These are phyloP conservation scores for Drosophila tani DNA, from an alignment of 1,140 invertebrate species.

Conservation along the genomic window DNA sequence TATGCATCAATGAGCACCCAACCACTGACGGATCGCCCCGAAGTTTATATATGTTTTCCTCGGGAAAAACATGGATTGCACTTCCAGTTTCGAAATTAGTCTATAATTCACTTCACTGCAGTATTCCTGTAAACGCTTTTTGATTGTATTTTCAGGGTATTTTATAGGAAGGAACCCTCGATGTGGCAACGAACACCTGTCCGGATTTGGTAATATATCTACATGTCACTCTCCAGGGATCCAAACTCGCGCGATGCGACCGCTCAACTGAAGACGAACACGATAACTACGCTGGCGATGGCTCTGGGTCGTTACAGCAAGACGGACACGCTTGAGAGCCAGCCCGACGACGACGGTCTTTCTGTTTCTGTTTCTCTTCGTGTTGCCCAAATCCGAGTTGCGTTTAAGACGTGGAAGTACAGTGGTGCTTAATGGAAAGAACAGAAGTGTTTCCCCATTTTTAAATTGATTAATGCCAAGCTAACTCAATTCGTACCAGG, in stretches of 20 bases:
- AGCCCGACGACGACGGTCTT: conserved; percentile 45
- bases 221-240: conserved; percentile 15
- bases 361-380: conserved; percentile 38
- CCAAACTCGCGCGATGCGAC: conserved; percentile 58
- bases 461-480: not conserved
- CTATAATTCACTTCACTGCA: not conserved
- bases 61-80: conserved; percentile 18
- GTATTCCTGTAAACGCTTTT: not conserved
- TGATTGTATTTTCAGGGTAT: not conserved
- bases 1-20: conserved; percentile 63
- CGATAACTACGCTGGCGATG: conserved; percentile 42
- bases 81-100: not conserved
- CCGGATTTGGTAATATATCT: conserved; percentile 12
- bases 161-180: not conserved
- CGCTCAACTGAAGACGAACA: conserved; percentile 73
- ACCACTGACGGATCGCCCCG: conserved; percentile 26
- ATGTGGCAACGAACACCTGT: conserved; percentile 23
- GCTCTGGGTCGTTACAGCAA: conserved; percentile 69
- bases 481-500: too few species aligned
- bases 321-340: conserved; percentile 69
- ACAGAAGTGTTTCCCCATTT: too few species aligned
- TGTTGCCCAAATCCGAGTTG: conserved; percentile 58
- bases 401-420: conserved; percentile 48
- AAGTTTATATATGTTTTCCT: conserved; percentile 41
- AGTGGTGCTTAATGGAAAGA: conserved; percentile 7